phyloP scores from a whole-genome alignment of 2,888 invertebrate species.

The Apeira syringaria region DNA sequence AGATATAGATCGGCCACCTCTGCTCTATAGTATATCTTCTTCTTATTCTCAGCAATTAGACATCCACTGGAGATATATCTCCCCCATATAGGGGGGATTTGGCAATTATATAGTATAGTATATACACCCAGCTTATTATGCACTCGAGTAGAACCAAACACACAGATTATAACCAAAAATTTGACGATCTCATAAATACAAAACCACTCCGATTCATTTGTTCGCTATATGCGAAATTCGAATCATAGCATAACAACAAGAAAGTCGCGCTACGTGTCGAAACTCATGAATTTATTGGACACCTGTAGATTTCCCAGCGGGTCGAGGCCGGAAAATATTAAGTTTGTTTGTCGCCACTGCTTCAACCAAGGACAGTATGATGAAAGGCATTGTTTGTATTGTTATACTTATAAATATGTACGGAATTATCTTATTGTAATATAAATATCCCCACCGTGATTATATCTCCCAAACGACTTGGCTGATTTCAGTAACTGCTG shows the following conservation, averaged over 20 bases:
- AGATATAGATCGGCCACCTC: no score
- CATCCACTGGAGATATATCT: no score
- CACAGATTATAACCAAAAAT: neutral
- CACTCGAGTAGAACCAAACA: no score
- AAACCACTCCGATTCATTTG: neutral
- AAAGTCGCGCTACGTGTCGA: conserved; percentile 9
- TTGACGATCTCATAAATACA: neutral
- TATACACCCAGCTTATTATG: no score
- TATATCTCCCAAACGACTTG: no score
- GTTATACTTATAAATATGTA: neutral
- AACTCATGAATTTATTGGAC: conserved; percentile 17
- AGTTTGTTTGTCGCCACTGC: conserved; percentile 1
- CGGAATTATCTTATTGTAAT: no score
- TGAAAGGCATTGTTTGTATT: neutral
- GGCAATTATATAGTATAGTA: no score
- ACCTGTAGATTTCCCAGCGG: conserved; percentile 28
- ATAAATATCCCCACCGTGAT: no score
- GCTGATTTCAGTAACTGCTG: no score
- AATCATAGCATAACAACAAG: neutral
- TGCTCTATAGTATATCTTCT: no score
- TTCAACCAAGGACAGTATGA: neutral
- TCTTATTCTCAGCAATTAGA: no score
- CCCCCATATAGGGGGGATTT: no score
- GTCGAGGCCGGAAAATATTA: conserved; percentile 9
- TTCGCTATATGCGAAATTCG: neutral